Conservation (phyloP, 92 coral and sea anemone species). For the Actinostola sp. region DNA sequence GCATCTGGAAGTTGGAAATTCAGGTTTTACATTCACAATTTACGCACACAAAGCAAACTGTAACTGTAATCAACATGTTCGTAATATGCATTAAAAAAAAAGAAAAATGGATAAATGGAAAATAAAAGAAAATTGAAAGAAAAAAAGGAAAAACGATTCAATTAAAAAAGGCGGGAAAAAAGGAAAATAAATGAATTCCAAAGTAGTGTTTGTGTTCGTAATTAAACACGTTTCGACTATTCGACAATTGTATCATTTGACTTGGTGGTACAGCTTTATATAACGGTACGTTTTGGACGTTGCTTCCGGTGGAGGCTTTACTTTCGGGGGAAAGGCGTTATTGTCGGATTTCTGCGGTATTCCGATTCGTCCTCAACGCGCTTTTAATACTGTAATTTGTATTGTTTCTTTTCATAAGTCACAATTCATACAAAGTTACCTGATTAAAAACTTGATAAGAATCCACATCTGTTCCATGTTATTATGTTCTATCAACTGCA, state of each 20-base stretch:
- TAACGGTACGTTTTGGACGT: too few relatives aligned
- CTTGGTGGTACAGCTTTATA: too few relatives aligned
- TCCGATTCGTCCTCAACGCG: neutral
- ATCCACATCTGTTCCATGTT: slow-evolving; percentile 87
- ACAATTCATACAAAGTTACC: slow-evolving; percentile 29
- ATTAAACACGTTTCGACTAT: neutral
- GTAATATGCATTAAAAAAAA: too few relatives aligned
- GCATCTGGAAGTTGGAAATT: slow-evolving; percentile 8
- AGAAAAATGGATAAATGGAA: too few relatives aligned
- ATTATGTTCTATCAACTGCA: slow-evolving; percentile 57
- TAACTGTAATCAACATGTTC: too few relatives aligned
- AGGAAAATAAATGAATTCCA: neutral
- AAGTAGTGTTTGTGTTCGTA: neutral
- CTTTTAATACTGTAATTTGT: neutral
- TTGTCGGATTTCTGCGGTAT: neutral
- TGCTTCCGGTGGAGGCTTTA: too few relatives aligned
- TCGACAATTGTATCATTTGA: neutral
- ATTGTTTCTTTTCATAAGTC: neutral
- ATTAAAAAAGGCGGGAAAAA: neutral
- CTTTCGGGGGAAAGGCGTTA: too few relatives aligned
- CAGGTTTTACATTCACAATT: neutral
- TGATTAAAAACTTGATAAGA: slow-evolving; percentile 70
- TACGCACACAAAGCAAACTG: too few relatives aligned
- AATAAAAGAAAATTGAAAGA: too few relatives aligned
- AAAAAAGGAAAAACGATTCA: neutral